phyloP scores from a whole-genome alignment of 2,888 invertebrate genomes.

The Fabriciana adippe region DNA sequence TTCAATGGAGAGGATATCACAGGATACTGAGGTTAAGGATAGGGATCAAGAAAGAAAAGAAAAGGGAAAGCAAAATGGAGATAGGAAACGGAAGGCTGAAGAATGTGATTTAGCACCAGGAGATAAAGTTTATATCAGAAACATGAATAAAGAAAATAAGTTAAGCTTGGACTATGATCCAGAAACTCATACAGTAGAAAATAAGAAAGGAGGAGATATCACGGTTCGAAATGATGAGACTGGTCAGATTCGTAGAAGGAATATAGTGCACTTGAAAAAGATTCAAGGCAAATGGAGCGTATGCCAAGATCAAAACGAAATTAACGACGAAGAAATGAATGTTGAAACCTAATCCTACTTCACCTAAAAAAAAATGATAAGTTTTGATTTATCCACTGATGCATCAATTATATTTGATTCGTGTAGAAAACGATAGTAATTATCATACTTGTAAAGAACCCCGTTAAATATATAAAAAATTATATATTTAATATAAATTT shows the following conservation, averaged over 20 bases:
- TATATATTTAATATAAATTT: no score
- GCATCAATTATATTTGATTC: no score
- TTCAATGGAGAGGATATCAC: conserved; percentile 17
- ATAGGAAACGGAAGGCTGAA: conserved; percentile 36
- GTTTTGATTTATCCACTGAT: no score
- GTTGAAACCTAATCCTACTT: conserved; percentile 5
- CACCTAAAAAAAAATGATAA: no score
- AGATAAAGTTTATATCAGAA: conserved; percentile 42
- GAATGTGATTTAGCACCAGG: conserved; percentile 34
- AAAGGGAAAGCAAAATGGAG: conserved; percentile 38
- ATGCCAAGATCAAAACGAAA: conserved; percentile 14
- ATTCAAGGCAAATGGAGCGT: conserved; percentile 36
- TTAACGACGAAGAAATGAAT: conserved; percentile 17
- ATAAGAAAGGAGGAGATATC: conserved; percentile 29
- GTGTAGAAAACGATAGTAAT: no score
- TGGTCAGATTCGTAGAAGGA: conserved; percentile 37
- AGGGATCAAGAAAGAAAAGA: conserved; percentile 40
- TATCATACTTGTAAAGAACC: no score
- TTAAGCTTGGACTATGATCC: conserved; percentile 31
- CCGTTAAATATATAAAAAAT: no score
- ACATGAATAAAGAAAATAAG: conserved; percentile 38
- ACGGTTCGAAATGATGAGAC: conserved; percentile 38
- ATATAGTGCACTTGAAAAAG: conserved; percentile 40
- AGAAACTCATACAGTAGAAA: conserved; percentile 35
- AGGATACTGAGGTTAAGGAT: conserved; percentile 39